Evolutionary conservation across 2,113 vertebrate genomes (phyloP).

Genomic region (Numenius arquata): DNA sequence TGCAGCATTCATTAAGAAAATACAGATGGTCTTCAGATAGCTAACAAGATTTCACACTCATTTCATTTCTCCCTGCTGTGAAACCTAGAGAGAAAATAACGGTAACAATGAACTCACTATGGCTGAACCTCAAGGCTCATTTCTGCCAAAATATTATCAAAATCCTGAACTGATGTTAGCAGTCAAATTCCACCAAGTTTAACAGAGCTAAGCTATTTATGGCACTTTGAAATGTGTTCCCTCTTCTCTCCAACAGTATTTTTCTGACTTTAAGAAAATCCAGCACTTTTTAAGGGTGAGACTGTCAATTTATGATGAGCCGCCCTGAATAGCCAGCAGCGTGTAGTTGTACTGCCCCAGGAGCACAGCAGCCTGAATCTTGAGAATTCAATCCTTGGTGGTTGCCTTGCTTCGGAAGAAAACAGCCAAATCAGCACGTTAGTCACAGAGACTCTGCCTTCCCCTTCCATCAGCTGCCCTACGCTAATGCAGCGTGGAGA

Average conservation of each 20-base stretch:
- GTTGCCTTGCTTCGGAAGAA: not conserved
- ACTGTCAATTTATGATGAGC: not conserved
- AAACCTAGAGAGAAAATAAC: slow-evolving; percentile 27
- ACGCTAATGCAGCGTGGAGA: not conserved
- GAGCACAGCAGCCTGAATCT: not conserved
- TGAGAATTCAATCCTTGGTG: not conserved
- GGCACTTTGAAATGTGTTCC: not conserved
- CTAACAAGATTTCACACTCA: slow-evolving; percentile 49
- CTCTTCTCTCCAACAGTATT: not conserved
- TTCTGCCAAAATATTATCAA: slow-evolving; percentile 42
- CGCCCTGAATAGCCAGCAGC: not conserved
- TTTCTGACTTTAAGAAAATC: not conserved
- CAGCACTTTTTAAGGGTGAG: not conserved
- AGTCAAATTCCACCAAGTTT: not conserved
- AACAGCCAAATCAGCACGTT: not conserved
- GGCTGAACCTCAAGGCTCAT: slow-evolving; percentile 18
- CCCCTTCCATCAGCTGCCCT: not conserved
- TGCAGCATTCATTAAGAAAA: slow-evolving; percentile 14
- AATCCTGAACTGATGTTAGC: not conserved
- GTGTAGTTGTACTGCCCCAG: not conserved
- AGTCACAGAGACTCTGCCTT: not conserved
- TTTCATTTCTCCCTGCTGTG: slow-evolving; percentile 26
- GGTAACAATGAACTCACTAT: not conserved
- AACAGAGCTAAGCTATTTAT: not conserved
- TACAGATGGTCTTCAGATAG: slow-evolving; percentile 42